A percentile compares a stretch with the other conserved stretches of the same genome.
Conservation (phyloP, 1,140 invertebrate genomes). For the Meloidogyne hapla region DNA sequence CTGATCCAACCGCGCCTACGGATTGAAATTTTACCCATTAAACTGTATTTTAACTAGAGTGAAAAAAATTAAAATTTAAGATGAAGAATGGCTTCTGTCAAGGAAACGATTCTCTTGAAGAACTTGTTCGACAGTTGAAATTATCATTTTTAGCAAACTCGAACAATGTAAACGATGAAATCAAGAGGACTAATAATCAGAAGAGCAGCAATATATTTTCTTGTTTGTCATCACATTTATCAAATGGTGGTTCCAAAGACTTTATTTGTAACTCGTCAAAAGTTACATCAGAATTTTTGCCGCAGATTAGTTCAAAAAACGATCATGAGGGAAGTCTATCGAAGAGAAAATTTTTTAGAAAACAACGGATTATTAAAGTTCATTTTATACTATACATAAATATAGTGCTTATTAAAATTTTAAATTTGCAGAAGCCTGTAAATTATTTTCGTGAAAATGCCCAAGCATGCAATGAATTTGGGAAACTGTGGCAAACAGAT, state of each 20-base stretch:
- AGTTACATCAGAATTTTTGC: not conserved
- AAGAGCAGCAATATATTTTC: not conserved
- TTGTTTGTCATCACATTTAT: not conserved
- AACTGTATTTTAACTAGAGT: too few species aligned
- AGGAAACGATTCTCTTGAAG: not conserved
- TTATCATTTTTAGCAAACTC: not conserved
- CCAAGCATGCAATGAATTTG: not conserved
- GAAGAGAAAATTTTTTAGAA: not conserved
- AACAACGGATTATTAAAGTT: not conserved
- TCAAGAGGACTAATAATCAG: not conserved
- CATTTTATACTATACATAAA: not conserved
- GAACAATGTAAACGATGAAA: not conserved
- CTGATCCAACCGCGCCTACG: too few species aligned
- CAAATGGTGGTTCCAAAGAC: not conserved
- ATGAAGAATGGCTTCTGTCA: not conserved
- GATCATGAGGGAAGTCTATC: not conserved
- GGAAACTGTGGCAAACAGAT: not conserved
- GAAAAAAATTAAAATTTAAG: not conserved
- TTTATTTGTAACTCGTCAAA: not conserved
- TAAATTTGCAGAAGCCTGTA: not conserved
- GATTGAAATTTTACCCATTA: too few species aligned
- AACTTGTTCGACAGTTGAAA: constrained; percentile 1
- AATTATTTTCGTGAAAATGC: not conserved
- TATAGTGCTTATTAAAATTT: too few species aligned
- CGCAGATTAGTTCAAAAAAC: not conserved